phyloP scores from a whole-genome alignment of 2,113 vertebrate species.

The Chloroceryle aenea region DNA sequence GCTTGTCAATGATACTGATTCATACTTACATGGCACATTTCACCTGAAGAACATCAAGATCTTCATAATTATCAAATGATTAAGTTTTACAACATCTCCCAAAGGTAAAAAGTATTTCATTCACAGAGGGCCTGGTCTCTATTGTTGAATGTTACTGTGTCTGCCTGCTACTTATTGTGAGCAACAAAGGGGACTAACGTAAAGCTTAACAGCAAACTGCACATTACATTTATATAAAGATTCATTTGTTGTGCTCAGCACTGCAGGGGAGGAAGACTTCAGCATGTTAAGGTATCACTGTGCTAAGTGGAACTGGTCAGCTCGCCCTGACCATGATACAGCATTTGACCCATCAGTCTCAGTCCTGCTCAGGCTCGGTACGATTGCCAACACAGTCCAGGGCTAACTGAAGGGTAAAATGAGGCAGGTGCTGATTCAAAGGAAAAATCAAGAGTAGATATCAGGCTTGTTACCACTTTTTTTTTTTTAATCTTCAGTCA shows the following conservation, averaged over 20 bases:
- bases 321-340: background rate
- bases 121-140: background rate
- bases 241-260: background rate
- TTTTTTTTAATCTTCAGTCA: background rate
- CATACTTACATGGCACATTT: conserved; percentile 15
- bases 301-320: background rate
- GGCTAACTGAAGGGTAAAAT: background rate
- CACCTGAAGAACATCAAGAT: conserved; percentile 34
- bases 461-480: background rate
- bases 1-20: conserved; percentile 32
- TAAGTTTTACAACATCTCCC: background rate
- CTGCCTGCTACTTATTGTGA: too few relatives aligned
- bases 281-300: background rate
- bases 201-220: background rate
- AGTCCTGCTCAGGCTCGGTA: background rate
- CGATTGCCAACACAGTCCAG: background rate
- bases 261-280: background rate
- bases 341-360: background rate
- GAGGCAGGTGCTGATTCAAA: background rate
- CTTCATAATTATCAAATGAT: conserved; percentile 19
- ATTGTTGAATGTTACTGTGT: background rate
- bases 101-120: background rate
- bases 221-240: background rate
- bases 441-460: background rate
- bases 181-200: background rate